phyloP scores from a whole-genome alignment of 92 coral and sea anemone genomes.

The Phenganax subtilis region DNA sequence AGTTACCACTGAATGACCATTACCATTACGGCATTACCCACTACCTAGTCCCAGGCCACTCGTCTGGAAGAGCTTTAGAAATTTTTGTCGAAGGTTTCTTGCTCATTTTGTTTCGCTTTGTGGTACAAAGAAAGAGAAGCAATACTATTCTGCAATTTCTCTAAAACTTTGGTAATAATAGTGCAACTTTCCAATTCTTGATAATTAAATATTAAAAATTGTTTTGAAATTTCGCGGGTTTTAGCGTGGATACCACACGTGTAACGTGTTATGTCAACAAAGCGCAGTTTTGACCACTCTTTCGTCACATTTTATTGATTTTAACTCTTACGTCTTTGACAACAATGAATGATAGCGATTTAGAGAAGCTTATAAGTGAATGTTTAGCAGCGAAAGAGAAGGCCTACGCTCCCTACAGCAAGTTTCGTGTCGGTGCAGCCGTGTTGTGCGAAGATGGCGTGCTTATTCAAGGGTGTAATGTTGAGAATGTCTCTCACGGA shows the following conservation, averaged over 20 bases:
- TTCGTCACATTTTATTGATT: too few relatives aligned
- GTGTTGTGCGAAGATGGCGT: conserved; percentile 65
- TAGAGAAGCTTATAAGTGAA: conserved; percentile 43
- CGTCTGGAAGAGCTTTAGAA: not conserved
- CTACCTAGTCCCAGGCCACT: not conserved
- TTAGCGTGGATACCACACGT: not conserved
- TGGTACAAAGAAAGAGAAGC: too few relatives aligned
- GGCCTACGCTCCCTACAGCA: conserved; percentile 88
- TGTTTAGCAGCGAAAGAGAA: conserved; percentile 68
- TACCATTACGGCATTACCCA: not conserved
- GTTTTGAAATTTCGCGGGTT: not conserved
- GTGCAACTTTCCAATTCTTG: too few relatives aligned
- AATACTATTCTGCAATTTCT: too few relatives aligned
- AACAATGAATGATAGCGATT: conserved; percentile 5
- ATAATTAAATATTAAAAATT: too few relatives aligned
- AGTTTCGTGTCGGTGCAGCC: conserved; percentile 97
- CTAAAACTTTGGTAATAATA: too few relatives aligned
- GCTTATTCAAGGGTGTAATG: conserved; percentile 86
- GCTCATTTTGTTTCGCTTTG: too few relatives aligned
- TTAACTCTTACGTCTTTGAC: not conserved
- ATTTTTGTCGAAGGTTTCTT: too few relatives aligned
- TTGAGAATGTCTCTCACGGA: conserved; percentile 85
- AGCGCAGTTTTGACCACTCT: too few relatives aligned
- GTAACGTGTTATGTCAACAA: not conserved
- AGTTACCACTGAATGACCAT: not conserved